These are phyloP conservation scores for Myoxocephalus aenaeus DNA, from an alignment of 2,797 vertebrate genomes.

Conservation along the genomic window DNA sequence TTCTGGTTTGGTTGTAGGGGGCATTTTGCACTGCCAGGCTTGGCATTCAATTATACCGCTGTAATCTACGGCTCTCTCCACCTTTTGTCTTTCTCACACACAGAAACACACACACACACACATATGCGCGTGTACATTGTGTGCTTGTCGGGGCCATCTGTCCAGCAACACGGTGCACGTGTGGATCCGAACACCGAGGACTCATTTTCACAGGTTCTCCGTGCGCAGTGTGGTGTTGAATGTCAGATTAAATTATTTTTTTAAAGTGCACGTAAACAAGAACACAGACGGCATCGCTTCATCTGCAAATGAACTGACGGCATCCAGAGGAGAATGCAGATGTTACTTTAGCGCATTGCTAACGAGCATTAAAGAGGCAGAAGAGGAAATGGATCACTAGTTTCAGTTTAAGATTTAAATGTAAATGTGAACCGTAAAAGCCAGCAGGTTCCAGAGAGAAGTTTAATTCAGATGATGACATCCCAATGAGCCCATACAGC, in stretches of 20 bases:
- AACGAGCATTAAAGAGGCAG: slow-evolving; percentile 1
- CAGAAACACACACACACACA: not conserved
- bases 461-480: slow-evolving; percentile 23
- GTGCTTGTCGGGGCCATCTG: slow-evolving; percentile 52
- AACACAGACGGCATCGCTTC: not conserved
- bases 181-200: not conserved
- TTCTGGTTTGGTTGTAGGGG: slow-evolving; percentile 72
- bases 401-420: slow-evolving; percentile 12
- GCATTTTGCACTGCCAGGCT: slow-evolving; percentile 70
- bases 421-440: not conserved
- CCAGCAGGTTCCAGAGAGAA: not conserved
- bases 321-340: not conserved
- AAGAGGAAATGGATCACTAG: slow-evolving; percentile 24
- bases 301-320: not conserved
- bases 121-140: slow-evolving; percentile 15
- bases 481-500: slow-evolving; percentile 13
- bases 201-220: slow-evolving; percentile 45
- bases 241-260: no score
- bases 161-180: not conserved
- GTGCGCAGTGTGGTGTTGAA: not conserved
- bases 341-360: slow-evolving; percentile 3
- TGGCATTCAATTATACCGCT: slow-evolving; percentile 75
- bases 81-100: slow-evolving; percentile 10
- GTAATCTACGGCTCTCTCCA: slow-evolving; percentile 63
- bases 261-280: not conserved